phyloP scores from a whole-genome alignment of 1,140 invertebrate species.

The Hestina assimilis region DNA sequence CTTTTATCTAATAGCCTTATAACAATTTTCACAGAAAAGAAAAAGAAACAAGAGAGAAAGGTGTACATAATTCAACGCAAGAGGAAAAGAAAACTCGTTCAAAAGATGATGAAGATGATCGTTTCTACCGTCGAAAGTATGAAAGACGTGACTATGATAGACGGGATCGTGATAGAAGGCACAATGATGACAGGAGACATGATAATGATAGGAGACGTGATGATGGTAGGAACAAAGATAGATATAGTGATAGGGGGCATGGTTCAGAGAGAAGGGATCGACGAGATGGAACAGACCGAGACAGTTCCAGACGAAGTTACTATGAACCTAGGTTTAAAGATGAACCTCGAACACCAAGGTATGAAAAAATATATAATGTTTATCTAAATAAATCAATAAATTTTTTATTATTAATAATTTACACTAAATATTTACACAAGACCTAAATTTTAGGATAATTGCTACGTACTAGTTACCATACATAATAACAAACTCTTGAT shows the following conservation, averaged over 20 bases:
- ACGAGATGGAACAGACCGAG: slow-evolving; percentile 63
- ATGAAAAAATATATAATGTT: not conserved
- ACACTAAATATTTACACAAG: no score
- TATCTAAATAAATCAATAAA: not conserved
- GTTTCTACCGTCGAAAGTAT: slow-evolving; percentile 47
- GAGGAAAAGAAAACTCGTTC: slow-evolving; percentile 70
- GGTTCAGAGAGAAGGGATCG: slow-evolving; percentile 63
- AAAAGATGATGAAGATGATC: slow-evolving; percentile 63
- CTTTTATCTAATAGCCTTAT: no score
- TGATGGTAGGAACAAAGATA: slow-evolving; percentile 46
- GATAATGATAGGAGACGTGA: slow-evolving; percentile 54
- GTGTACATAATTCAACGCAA: slow-evolving; percentile 79
- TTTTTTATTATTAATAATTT: no score
- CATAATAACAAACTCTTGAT: no score
- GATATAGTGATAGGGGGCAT: slow-evolving; percentile 32
- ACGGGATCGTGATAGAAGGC: slow-evolving; percentile 25
- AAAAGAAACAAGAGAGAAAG: slow-evolving; percentile 72
- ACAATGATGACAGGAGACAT: slow-evolving; percentile 44
- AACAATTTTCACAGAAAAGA: slow-evolving; percentile 76
- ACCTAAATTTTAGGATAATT: no score
- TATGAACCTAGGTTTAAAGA: slow-evolving; percentile 86
- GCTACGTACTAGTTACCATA: no score
- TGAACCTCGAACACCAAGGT: slow-evolving; percentile 89
- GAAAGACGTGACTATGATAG: slow-evolving; percentile 40
- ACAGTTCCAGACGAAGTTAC: slow-evolving; percentile 80